phyloP scores from a whole-genome alignment of 2,888 invertebrate species.

The Harmothoe impar region DNA sequence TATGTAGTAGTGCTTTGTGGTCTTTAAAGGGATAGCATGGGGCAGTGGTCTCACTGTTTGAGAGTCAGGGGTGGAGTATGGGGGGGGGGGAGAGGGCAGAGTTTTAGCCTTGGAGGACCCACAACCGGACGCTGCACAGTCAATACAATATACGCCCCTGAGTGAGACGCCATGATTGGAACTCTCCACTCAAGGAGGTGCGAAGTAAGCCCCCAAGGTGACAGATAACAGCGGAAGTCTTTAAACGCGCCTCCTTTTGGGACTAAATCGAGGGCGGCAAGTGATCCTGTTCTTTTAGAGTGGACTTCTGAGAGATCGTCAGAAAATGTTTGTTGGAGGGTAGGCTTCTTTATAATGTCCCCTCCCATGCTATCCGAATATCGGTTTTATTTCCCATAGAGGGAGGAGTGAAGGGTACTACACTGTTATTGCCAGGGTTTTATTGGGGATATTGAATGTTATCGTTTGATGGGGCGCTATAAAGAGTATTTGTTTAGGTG shows the following conservation, averaged over 20 bases:
- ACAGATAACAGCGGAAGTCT: conserved; percentile 6
- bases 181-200: conserved; percentile 40
- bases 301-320: not conserved
- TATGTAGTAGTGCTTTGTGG: no score
- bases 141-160: conserved; percentile 19
- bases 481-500: not conserved
- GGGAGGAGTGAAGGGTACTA: not conserved
- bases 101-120: no score
- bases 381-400: conserved; percentile 1
- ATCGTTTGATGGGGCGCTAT: conserved; percentile 33
- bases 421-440: not conserved
- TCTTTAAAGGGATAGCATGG: no score
- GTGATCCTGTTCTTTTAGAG: not conserved
- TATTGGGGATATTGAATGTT: conserved; percentile 39
- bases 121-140: not conserved
- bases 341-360: not conserved
- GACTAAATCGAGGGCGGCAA: not conserved
- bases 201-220: not conserved
- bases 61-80: not conserved
- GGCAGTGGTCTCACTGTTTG: no score
- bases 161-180: not conserved
- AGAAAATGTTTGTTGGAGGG: not conserved
- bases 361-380: not conserved
- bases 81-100: not conserved
- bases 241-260: not conserved